phyloP scores from a whole-genome alignment of 2,113 vertebrate species.

The Pungitius pungitius region DNA sequence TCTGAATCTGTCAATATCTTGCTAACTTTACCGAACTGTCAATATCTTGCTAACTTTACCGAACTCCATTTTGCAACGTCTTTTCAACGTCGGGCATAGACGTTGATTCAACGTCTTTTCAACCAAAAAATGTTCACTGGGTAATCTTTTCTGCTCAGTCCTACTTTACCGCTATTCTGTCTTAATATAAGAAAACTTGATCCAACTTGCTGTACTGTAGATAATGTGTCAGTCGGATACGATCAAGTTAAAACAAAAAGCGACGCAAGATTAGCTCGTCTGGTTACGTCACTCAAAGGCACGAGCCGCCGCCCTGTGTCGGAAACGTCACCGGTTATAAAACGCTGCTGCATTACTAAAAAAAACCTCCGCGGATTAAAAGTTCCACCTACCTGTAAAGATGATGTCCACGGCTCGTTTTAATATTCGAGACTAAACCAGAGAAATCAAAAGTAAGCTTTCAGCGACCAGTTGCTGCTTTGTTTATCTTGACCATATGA shows the following conservation, averaged over 20 bases:
- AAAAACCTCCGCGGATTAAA: background rate
- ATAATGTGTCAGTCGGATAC: background rate
- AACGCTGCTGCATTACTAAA: background rate
- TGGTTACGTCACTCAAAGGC: background rate
- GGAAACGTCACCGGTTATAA: no score
- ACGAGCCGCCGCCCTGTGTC: background rate
- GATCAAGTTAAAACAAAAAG: background rate
- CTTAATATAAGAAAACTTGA: no score
- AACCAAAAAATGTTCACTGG: no score
- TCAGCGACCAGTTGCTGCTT: background rate
- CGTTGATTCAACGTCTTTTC: no score
- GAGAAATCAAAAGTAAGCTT: background rate
- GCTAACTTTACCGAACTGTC: no score
- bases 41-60: no score
- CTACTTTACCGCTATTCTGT: no score
- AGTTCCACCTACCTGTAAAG: background rate
- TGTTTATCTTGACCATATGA: accelerated
- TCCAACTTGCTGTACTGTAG: background rate
- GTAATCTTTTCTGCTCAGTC: no score
- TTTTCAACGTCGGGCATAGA: no score
- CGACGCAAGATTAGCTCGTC: background rate
- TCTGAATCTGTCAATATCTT: no score
- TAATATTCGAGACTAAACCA: accelerated
- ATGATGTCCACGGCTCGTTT: accelerated
- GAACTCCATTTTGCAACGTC: no score